Percentiles rank a stretch among this genome's conserved stretches.
These are phyloP conservation scores for Drosophila kanekoi DNA, from an alignment of 2,888 invertebrate genomes.

Conservation along the genomic window DNA sequence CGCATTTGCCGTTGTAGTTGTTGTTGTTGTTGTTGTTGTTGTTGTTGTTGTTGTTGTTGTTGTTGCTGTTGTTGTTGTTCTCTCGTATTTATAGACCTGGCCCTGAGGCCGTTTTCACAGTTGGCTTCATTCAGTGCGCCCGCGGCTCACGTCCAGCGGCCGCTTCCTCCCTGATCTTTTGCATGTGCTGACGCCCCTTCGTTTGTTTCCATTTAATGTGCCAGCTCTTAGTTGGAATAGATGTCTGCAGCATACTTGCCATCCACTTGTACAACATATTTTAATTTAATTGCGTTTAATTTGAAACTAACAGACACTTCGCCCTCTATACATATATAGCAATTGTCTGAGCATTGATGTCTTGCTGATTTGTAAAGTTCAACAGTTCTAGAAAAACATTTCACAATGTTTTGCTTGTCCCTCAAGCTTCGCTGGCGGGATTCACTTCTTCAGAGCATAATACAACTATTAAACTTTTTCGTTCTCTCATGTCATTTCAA, in stretches of 20 bases:
- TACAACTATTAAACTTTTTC: no score
- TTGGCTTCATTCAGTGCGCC: slow-evolving; percentile 54
- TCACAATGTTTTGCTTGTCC: neutral
- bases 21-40: neutral
- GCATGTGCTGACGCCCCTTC: slow-evolving; percentile 50
- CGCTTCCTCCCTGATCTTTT: slow-evolving; percentile 44
- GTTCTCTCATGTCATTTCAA: no score
- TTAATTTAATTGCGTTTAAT: slow-evolving; percentile 65
- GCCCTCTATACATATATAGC: neutral
- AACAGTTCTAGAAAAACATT: slow-evolving; percentile 12
- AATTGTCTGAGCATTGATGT: slow-evolving; percentile 25
- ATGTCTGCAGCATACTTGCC: slow-evolving; percentile 35
- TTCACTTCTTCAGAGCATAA: neutral
- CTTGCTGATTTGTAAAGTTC: slow-evolving; percentile 23
- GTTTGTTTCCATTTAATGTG: slow-evolving; percentile 34
- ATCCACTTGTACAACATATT: slow-evolving; percentile 54
- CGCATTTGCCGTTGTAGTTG: slow-evolving; percentile 20
- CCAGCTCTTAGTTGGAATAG: slow-evolving; percentile 28
- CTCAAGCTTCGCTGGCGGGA: neutral
- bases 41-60: neutral
- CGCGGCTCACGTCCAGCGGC: slow-evolving; percentile 25
- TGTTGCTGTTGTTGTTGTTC: neutral
- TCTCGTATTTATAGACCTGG: slow-evolving; percentile 53
- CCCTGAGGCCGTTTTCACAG: slow-evolving; percentile 61
- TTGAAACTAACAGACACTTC: slow-evolving; percentile 38